Evolutionary conservation across 2,888 invertebrate genomes (phyloP).

Genomic region (Tipula vernalis): DNA sequence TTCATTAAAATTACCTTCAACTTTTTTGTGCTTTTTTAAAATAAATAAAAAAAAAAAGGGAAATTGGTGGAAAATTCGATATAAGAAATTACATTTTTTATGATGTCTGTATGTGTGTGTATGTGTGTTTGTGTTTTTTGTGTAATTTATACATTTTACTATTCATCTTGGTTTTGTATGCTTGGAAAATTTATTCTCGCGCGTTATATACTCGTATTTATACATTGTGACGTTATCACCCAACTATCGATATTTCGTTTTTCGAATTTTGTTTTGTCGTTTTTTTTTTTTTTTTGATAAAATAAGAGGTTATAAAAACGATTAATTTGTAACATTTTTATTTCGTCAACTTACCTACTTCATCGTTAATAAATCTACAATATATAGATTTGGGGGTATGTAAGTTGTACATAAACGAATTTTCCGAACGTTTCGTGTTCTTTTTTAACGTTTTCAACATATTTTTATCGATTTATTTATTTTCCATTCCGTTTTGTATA

Average conservation of each 20-base stretch:
- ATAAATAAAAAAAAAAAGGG: not conserved
- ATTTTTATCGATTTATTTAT: not conserved
- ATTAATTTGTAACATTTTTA: constrained; percentile 1
- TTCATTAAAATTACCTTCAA: constrained; percentile 4
- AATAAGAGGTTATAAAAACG: not conserved
- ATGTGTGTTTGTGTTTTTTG: not conserved
- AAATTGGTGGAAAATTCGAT: constrained; percentile 4
- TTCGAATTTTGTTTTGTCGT: not conserved
- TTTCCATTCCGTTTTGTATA: not conserved
- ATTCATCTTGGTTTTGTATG: not conserved
- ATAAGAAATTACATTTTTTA: not conserved
- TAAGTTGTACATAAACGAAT: not conserved
- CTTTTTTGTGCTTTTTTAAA: not conserved
- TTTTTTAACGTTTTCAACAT: not conserved
- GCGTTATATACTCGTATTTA: not conserved
- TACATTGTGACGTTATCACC: not conserved
- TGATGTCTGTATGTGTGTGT: not conserved
- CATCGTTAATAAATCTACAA: not conserved
- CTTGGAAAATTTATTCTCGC: not conserved
- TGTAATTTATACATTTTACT: not conserved
- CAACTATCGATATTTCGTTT: not conserved
- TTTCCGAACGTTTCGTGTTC: not conserved
- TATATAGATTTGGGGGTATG: not conserved
- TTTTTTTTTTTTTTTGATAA: not conserved
- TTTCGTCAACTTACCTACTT: not conserved